Conservation (phyloP, 2,888 invertebrate genomes). For the Nudaria mundana region DNA sequence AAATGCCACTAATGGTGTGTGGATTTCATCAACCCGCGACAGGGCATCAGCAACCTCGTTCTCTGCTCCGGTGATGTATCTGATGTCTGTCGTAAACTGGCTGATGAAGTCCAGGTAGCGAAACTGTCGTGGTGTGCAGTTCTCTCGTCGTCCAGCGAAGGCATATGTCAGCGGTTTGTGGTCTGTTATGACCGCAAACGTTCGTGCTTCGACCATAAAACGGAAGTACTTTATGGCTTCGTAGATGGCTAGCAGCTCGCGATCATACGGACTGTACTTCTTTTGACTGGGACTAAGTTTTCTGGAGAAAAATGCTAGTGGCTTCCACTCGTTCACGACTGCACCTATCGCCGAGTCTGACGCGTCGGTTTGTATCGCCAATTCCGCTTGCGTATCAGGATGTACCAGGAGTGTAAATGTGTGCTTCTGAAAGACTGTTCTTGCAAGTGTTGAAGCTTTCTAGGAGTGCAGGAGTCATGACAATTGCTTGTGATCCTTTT, state of each 20-base stretch:
- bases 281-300: neutral
- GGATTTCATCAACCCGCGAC: neutral
- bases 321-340: neutral
- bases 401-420: conserved; percentile 15
- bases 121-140: neutral
- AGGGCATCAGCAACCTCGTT: neutral
- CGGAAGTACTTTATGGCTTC: neutral
- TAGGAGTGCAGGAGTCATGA: neutral
- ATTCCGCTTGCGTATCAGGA: neutral
- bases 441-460: neutral
- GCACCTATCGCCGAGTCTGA: neutral
- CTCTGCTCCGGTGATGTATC: neutral
- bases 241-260: neutral
- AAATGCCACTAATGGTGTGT: too few relatives aligned
- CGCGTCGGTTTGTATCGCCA: neutral
- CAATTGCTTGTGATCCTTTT: neutral
- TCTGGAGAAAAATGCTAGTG: neutral
- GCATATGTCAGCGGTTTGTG: neutral
- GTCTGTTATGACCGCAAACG: neutral
- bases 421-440: conserved; percentile 7
- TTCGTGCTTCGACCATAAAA: neutral
- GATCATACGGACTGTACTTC: neutral
- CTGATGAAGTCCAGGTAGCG: neutral
- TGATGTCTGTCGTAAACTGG: neutral
- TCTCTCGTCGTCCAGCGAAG: neutral